A percentile compares a stretch with the other conserved stretches of the same genome.
Conservation (phyloP, 2,797 vertebrate species). For the Syncerus caffer region DNA sequence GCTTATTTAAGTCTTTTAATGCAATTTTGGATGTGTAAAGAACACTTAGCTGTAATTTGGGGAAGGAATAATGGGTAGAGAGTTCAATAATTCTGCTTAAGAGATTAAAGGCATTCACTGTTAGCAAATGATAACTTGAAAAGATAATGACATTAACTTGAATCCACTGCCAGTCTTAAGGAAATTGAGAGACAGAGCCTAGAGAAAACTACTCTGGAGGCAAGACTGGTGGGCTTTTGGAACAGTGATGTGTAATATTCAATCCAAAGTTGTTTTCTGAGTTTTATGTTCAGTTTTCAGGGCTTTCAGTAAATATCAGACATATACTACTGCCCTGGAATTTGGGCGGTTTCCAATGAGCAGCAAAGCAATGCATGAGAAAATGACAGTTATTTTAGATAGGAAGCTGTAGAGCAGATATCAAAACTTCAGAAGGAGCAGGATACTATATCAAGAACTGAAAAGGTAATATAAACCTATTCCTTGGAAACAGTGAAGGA, state of each 20-base stretch:
- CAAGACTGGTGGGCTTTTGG: neutral
- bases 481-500: neutral
- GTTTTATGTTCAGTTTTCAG: neutral
- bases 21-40: constrained; percentile 5
- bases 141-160: neutral
- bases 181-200: neutral
- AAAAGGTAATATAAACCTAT: neutral
- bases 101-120: neutral
- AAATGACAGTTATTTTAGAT: neutral
- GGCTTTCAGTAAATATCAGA: neutral
- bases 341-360: neutral
- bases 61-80: neutral
- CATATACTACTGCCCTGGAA: neutral
- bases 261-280: neutral
- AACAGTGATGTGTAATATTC: neutral
- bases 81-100: neutral
- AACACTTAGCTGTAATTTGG: neutral
- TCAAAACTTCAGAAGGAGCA: neutral
- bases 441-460: neutral
- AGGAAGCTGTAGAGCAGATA: neutral
- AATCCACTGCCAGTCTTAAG: neutral
- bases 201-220: neutral
- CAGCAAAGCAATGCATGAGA: neutral
- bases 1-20: neutral
- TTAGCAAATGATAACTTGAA: neutral